Evolutionary conservation across 1,140 invertebrate species (phyloP).

Genomic region (Agrilus planipennis): DNA sequence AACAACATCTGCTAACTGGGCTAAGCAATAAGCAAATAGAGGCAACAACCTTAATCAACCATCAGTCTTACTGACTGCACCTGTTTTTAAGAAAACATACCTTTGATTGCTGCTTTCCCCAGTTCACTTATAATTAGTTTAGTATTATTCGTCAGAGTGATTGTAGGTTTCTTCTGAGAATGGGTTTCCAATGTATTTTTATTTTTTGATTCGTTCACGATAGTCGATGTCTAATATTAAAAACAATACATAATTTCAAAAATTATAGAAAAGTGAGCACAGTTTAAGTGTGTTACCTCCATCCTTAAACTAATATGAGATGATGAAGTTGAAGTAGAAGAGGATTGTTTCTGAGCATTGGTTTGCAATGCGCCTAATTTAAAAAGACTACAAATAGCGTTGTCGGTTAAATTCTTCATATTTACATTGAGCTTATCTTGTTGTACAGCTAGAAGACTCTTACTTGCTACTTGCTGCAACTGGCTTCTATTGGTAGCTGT

Average conservation of each 20-base stretch:
- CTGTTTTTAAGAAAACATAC: too few species aligned
- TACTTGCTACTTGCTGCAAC: slow-evolving; percentile 41
- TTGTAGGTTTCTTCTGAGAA: neutral
- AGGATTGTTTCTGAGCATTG: too few species aligned
- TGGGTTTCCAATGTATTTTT: slow-evolving; percentile 6
- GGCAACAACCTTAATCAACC: too few species aligned
- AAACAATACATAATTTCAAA: too few species aligned
- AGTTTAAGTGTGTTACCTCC: too few species aligned
- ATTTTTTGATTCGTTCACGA: neutral
- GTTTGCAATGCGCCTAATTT: slow-evolving; percentile 42
- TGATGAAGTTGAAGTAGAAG: too few species aligned
- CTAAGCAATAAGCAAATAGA: too few species aligned
- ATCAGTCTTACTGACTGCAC: too few species aligned
- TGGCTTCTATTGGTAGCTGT: slow-evolving; percentile 42
- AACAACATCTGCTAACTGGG: too few species aligned
- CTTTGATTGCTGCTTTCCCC: slow-evolving; percentile 74
- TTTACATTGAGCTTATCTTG: slow-evolving; percentile 39
- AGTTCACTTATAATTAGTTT: slow-evolving; percentile 52
- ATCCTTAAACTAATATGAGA: too few species aligned
- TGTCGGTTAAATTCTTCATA: slow-evolving; percentile 45
- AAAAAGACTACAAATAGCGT: slow-evolving; percentile 44
- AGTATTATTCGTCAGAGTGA: slow-evolving; percentile 34
- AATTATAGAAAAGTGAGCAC: too few species aligned
- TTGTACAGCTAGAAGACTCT: slow-evolving; percentile 53
- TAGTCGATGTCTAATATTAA: too few species aligned